Base-by-base conservation (phyloP, 1,140 invertebrate genomes). In the Drosophila tsacasi region DNA sequence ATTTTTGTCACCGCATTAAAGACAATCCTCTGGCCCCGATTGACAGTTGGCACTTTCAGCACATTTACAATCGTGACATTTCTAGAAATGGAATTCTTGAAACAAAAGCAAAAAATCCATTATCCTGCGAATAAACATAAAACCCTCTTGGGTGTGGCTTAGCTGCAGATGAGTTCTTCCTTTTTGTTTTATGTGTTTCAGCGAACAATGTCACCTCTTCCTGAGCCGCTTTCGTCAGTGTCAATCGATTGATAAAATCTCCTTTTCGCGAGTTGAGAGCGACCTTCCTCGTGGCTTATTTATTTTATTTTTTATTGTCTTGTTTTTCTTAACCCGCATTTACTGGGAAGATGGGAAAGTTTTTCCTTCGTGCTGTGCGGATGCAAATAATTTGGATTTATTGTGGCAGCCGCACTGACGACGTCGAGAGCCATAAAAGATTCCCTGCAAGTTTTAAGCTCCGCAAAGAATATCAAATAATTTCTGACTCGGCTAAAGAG, bases 91-190 rank as follows among this genome's bases (percentile, higher is more conserved):
- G 37, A 47, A 25, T 50, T 17, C 44, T 13, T 46, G 23, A 68
- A 39, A 68, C 64, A 71, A 68, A 35, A 39, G 32, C 17, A 39
- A 25, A 32, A 57, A 68, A 39, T 71, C 63, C 63, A 71, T 71
- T 71, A 71, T 68, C 67, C 32, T 12, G 30, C n/a, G 21, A 40
- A 46, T 77, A 42, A 61, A 68, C 37, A 75, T 55, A 21, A 77
- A 77, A 27, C 35, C 40, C 25, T 73, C 46, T 54, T 46, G 49
- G 63, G 61, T 40, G 74, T 69, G 68, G 40, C 71, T 58, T 59
- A 61, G 69, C 83, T 68, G 65, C 79, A 83, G 76, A 73, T 76
- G 71, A 76, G 67, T 60, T 52, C 47, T 17, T 49, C 9, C 54
- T 46, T 40, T 62, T 49, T 15, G 46, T 52, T 65, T 52, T 69